These are phyloP conservation scores for Nebria salina DNA, from an alignment of 2,888 invertebrate genomes.

Conservation along the genomic window DNA sequence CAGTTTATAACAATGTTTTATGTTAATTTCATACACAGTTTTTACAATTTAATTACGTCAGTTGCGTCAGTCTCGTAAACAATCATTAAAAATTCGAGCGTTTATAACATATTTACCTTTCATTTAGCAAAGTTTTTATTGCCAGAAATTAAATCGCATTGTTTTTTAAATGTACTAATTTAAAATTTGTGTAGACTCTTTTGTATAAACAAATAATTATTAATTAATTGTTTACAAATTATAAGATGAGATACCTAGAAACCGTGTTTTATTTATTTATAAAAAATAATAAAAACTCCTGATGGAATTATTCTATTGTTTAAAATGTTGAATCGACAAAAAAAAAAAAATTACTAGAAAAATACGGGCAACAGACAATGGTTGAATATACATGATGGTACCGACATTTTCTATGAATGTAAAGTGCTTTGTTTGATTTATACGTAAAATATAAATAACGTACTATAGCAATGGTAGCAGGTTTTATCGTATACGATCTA, in stretches of 20 bases:
- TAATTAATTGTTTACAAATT: background rate
- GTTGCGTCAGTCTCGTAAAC: background rate
- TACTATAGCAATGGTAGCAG: background rate
- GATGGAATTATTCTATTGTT: background rate
- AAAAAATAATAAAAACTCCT: background rate
- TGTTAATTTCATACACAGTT: background rate
- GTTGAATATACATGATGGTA: background rate
- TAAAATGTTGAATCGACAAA: background rate
- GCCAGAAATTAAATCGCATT: background rate
- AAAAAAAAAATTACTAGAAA: background rate
- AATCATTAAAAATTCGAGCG: background rate
- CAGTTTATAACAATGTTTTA: background rate
- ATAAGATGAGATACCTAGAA: background rate
- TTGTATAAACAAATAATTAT: too few relatives aligned
- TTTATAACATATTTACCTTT: background rate
- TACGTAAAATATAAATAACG: background rate
- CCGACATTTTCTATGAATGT: constrained; percentile 1
- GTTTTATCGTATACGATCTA: background rate
- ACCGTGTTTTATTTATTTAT: background rate
- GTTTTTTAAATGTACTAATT: background rate
- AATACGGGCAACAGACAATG: background rate
- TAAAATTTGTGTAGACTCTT: background rate
- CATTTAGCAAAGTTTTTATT: background rate
- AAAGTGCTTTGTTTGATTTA: background rate
- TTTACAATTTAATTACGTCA: background rate